These are phyloP conservation scores for Gopherus flavomarginatus DNA, from an alignment of 2,113 vertebrate species.

Conservation along the genomic window DNA sequence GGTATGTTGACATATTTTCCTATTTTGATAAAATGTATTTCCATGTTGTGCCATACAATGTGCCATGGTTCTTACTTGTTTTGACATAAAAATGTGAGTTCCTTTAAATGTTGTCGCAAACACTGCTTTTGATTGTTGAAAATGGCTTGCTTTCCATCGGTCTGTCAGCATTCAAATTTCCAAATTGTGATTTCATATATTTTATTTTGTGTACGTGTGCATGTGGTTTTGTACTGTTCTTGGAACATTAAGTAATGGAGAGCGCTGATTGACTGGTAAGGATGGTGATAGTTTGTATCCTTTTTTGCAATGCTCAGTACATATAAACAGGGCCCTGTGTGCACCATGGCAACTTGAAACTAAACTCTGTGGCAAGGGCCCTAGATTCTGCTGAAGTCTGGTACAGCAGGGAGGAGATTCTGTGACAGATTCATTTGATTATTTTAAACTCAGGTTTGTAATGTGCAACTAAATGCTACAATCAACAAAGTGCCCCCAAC, in stretches of 20 bases:
- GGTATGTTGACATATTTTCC: conserved; percentile 69
- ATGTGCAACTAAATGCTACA: background rate
- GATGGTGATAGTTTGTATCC: background rate
- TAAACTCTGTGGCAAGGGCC: background rate
- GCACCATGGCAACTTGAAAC: background rate
- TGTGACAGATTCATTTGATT: background rate
- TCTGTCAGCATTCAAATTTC: conserved; percentile 62
- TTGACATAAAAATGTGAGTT: conserved; percentile 69
- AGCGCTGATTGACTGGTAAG: background rate
- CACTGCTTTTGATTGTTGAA: conserved; percentile 59
- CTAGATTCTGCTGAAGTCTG: background rate
- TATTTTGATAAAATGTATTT: conserved; percentile 62
- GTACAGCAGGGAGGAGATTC: background rate
- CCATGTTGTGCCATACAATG: conserved; percentile 60
- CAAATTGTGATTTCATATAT: conserved; percentile 47
- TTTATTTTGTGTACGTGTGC: background rate
- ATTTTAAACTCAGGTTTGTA: background rate
- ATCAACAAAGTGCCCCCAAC: rapidly evolving
- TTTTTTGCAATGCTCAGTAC: conserved; percentile 32
- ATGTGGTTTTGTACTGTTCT: conserved; percentile 29
- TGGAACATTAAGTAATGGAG: conserved; percentile 48
- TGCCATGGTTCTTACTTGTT: conserved; percentile 67
- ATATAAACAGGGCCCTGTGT: conserved; percentile 16
- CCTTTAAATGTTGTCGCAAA: conserved; percentile 63
- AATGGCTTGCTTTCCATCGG: conserved; percentile 54